phyloP scores from a whole-genome alignment of 2,797 vertebrate genomes.

The Arnoldichthys spilopterus region DNA sequence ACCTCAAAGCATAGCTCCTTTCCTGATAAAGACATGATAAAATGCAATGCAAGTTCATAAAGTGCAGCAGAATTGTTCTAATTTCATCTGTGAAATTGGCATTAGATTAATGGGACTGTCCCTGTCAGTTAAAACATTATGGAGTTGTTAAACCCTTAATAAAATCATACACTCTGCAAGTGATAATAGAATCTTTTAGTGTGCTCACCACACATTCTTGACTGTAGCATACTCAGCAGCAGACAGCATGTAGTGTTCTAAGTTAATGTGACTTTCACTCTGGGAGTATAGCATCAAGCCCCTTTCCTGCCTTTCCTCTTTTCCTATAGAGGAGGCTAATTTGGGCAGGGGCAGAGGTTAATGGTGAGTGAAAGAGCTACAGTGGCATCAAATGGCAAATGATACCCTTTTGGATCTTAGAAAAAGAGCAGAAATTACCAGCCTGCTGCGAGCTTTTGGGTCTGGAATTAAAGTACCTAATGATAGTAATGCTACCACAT shows the following conservation, averaged over 20 bases:
- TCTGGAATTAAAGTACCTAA: constrained; percentile 17
- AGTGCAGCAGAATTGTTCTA: neutral
- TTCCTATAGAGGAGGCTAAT: neutral
- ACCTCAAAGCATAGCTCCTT: no score
- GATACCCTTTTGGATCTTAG: constrained; percentile 4
- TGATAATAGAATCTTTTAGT: neutral
- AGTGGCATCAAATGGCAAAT: neutral
- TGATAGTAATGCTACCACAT: neutral
- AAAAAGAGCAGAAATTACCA: constrained; percentile 12
- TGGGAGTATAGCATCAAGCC: neutral
- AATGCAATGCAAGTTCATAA: neutral
- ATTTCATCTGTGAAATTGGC: neutral
- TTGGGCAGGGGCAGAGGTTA: constrained; percentile 14
- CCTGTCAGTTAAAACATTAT: neutral
- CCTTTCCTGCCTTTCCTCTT: neutral
- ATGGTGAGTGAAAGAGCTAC: constrained; percentile 15
- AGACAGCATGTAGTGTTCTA: no score
- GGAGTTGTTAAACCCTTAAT: neutral
- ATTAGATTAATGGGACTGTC: neutral
- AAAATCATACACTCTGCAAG: neutral
- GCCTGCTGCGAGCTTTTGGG: constrained; percentile 3
- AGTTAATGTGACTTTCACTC: neutral
- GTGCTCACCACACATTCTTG: neutral
- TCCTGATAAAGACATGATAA: neutral
- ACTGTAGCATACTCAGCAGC: no score